Evolutionary conservation across 2,888 invertebrate species (phyloP).

Genomic region (Odontocolon sp.): DNA sequence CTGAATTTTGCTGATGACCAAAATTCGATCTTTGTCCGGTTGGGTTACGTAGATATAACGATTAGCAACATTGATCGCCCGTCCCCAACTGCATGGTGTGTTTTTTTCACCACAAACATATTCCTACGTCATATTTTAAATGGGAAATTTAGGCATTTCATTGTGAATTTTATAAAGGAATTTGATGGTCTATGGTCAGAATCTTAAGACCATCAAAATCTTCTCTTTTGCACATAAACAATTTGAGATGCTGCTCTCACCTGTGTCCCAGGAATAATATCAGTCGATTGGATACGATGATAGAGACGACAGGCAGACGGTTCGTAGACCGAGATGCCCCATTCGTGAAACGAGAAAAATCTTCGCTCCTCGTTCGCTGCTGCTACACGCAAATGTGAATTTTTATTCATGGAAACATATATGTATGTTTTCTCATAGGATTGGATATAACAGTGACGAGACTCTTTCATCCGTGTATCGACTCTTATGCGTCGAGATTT

Average conservation of each 20-base stretch:
- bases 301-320: constrained; percentile 87
- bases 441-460: no score
- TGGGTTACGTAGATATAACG: constrained; percentile 88
- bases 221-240: constrained; percentile 23
- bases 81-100: constrained; percentile 87
- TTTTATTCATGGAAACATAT: constrained; percentile 39
- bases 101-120: constrained; percentile 88
- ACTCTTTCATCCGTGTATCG: no score
- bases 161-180: no score
- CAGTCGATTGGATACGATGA: constrained; percentile 87
- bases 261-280: constrained; percentile 87
- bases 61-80: constrained; percentile 87
- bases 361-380: constrained; percentile 84
- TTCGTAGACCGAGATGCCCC: constrained; percentile 89
- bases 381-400: constrained; percentile 77
- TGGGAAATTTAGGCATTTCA: not conserved
- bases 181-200: no score
- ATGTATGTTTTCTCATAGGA: not conserved
- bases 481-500: no score
- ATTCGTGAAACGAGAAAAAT: constrained; percentile 89
- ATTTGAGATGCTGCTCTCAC: constrained; percentile 72
- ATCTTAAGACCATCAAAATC: not conserved
- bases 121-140: constrained; percentile 81
- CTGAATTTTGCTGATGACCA: constrained; percentile 87
- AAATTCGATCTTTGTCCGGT: constrained; percentile 86